phyloP scores from a whole-genome alignment of 2,797 vertebrate species.

The Psittacula derbiana region DNA sequence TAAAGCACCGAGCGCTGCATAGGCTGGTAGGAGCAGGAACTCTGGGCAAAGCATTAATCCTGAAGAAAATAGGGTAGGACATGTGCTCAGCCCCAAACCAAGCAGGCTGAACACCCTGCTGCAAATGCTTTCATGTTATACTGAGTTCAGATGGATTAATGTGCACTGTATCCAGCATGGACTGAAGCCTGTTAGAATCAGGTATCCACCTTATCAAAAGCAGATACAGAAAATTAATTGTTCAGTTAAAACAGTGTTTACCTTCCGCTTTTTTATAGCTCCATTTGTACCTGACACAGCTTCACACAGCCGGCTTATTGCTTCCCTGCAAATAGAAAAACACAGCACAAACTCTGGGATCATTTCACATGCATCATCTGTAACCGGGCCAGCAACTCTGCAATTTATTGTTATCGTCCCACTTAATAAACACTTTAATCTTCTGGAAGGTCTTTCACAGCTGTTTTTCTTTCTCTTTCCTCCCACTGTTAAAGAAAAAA shows the following conservation, averaged over 20 bases:
- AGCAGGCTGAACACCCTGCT: background rate
- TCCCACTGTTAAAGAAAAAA: background rate
- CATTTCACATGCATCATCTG: constrained; percentile 30
- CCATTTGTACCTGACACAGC: constrained; percentile 80
- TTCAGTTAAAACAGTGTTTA: constrained; percentile 67
- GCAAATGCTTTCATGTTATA: background rate
- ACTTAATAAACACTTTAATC: background rate
- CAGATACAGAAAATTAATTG: background rate
- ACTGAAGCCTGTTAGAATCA: background rate
- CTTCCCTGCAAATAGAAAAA: constrained; percentile 82
- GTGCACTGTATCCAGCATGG: background rate
- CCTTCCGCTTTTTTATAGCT: constrained; percentile 84
- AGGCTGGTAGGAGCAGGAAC: background rate
- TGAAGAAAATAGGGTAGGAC: background rate
- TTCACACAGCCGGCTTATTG: constrained; percentile 90
- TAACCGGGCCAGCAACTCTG: background rate
- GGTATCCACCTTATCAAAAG: background rate
- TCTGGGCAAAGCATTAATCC: background rate
- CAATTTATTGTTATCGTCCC: background rate
- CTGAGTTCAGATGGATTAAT: background rate
- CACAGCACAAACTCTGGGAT: constrained; percentile 33
- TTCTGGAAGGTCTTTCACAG: background rate
- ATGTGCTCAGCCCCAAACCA: background rate
- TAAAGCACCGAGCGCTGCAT: background rate
- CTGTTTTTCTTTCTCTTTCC: background rate